Conservation (phyloP, 2,797 vertebrate genomes). For the Parauchenoglanis punctatus region DNA sequence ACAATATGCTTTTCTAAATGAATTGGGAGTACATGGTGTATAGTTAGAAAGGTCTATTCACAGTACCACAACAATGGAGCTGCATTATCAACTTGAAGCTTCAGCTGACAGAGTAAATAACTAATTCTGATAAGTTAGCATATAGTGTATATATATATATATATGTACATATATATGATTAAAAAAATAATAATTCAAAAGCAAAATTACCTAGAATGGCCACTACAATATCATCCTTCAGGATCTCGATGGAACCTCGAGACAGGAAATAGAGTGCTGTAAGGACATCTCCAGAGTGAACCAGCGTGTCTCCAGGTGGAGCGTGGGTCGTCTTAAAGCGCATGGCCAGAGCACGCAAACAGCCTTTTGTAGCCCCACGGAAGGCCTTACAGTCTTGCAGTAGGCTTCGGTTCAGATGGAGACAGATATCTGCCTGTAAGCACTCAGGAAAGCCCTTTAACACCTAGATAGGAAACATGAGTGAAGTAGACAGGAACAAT, state of each 20-base stretch:
- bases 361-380: constrained; percentile 93
- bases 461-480: constrained; percentile 76
- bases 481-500: background rate
- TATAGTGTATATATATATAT: no score
- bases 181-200: background rate
- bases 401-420: constrained; percentile 93
- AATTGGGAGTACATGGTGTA: background rate
- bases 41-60: background rate
- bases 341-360: constrained; percentile 95
- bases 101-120: background rate
- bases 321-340: constrained; percentile 96
- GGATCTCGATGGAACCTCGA: constrained; percentile 96
- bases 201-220: constrained; percentile 88
- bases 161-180: no score
- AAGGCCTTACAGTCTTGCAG: constrained; percentile 95
- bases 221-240: constrained; percentile 96
- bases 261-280: constrained; percentile 96
- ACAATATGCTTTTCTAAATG: background rate
- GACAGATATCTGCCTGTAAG: constrained; percentile 98
- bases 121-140: background rate
- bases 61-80: background rate
- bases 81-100: background rate
- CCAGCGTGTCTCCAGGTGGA: constrained; percentile 95
- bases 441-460: constrained; percentile 99
- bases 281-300: constrained; percentile 92